phyloP scores from a whole-genome alignment of 2,888 invertebrate species.

The Eupithecia insigniata region DNA sequence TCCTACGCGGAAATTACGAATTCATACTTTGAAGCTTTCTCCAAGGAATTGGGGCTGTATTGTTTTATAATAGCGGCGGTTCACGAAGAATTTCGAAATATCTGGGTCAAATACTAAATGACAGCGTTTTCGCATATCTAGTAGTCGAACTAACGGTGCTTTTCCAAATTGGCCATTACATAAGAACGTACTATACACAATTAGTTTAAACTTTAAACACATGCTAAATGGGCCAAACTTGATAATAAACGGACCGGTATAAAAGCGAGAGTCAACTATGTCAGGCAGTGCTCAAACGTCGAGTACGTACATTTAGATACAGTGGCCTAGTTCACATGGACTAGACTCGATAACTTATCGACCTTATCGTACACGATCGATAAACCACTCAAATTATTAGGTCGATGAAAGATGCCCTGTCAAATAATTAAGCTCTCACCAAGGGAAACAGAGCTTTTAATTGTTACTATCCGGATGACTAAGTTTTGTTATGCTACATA shows the following conservation, averaged over 20 bases:
- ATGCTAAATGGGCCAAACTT: slow-evolving; percentile 43
- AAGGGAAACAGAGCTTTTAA: slow-evolving; percentile 13
- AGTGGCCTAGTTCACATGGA: slow-evolving; percentile 71
- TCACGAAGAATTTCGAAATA: not conserved
- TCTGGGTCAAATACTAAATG: slow-evolving; percentile 3
- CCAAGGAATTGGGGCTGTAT: slow-evolving; percentile 10
- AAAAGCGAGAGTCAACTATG: slow-evolving; percentile 63
- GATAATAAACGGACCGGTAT: slow-evolving; percentile 51
- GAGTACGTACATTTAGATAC: slow-evolving; percentile 61
- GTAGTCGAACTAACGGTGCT: not conserved
- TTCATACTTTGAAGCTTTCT: slow-evolving; percentile 23
- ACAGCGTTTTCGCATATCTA: not conserved
- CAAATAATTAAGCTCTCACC: slow-evolving; percentile 11
- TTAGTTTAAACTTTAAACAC: slow-evolving; percentile 9
- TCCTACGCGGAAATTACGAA: slow-evolving; percentile 20
- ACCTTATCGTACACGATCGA: slow-evolving; percentile 74
- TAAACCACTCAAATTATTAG: slow-evolving; percentile 64
- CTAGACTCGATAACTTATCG: slow-evolving; percentile 59
- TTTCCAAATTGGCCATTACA: not conserved
- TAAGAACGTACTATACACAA: not conserved
- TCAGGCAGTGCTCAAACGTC: slow-evolving; percentile 54
- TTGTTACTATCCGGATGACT: slow-evolving; percentile 11
- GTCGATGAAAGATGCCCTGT: slow-evolving; percentile 31
- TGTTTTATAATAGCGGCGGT: slow-evolving; percentile 7
- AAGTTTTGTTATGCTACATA: slow-evolving; percentile 27